Evolutionary conservation across 2,113 vertebrate genomes (phyloP), one percentile per base, ranked within the genome.

Genomic region (Romanogobio albipinnatus): DNA sequence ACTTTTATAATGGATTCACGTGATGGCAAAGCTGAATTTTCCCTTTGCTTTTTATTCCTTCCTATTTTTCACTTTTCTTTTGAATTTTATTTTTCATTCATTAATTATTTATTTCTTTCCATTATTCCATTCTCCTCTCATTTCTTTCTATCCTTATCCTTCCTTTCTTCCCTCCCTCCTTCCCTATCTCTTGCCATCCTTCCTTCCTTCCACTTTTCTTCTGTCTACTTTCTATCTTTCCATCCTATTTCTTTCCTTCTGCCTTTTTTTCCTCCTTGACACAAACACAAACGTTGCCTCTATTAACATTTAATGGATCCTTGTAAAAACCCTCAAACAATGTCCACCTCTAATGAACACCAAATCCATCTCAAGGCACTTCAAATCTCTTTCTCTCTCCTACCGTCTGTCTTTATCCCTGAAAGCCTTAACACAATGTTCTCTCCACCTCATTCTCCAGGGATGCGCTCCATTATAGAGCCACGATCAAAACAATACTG

Each of bases 281-380:
- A 85, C 70, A 51, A 81, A 75, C 53, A 84, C 86, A 92, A 90
- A 90, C 90, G 74, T 53, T 82, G 84, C 88, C 36, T 56, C 1
- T 33, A 92, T 93, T 92, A 93, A 93, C 81, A 91, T 93, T 94
- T 92, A 84, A 94, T 92, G 85, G 90, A 86, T 76, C 86, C 88
- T 86, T 47, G 86, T 83, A 83, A 78, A 78, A 33, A n/a, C 83
- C 85, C 85, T 85, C 59, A 87, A 87, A 91, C 90, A 91, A 93
- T 91, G 88, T 86, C 88, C 86, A 87, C 83, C 80, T 71, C 87
- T 78, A 76, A 26, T 86, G 89, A 91, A 87, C 78, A 86, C 13
- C 75, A 47, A 83, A 87, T 84, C 64, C 68, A 58, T 83, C 80
- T 68, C 36, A 77, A 64, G 82, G 29, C 87, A 70, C 26, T 5